phyloP scores from a whole-genome alignment of 2,888 invertebrate species.

The Sphaerophoria rueppellii region DNA sequence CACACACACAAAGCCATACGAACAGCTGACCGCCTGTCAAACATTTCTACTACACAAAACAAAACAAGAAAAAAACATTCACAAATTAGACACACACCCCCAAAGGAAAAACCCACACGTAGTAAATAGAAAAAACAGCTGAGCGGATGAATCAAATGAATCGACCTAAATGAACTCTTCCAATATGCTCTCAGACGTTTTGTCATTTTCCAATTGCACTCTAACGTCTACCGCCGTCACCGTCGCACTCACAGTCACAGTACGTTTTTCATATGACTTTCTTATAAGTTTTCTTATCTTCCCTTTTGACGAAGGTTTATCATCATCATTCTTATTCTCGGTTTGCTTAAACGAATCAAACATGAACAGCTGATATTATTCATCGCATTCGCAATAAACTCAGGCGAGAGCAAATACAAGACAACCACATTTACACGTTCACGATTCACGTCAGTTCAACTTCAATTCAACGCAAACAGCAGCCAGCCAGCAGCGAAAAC shows the following conservation, averaged over 20 bases:
- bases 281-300: background rate
- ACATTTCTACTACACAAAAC: background rate
- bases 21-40: slow-evolving; percentile 25
- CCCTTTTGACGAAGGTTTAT: slow-evolving; percentile 6
- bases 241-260: no score
- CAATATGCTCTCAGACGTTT: slow-evolving; percentile 25
- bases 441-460: background rate
- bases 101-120: slow-evolving; percentile 28
- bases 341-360: background rate
- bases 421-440: background rate
- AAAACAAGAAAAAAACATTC: slow-evolving; percentile 1
- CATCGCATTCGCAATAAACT: slow-evolving; percentile 17
- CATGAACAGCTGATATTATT: slow-evolving; percentile 53
- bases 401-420: slow-evolving; percentile 19
- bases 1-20: background rate
- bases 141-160: slow-evolving; percentile 51
- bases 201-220: slow-evolving; percentile 45
- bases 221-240: slow-evolving; percentile 3
- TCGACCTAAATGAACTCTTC: slow-evolving; percentile 41
- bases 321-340: background rate
- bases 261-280: slow-evolving; percentile 2
- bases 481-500: background rate
- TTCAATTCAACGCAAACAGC: background rate
- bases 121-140: slow-evolving; percentile 44
- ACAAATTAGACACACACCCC: slow-evolving; percentile 34